Evolutionary conservation across 2,888 invertebrate species (phyloP).

Genomic region (Limenitis camilla): DNA sequence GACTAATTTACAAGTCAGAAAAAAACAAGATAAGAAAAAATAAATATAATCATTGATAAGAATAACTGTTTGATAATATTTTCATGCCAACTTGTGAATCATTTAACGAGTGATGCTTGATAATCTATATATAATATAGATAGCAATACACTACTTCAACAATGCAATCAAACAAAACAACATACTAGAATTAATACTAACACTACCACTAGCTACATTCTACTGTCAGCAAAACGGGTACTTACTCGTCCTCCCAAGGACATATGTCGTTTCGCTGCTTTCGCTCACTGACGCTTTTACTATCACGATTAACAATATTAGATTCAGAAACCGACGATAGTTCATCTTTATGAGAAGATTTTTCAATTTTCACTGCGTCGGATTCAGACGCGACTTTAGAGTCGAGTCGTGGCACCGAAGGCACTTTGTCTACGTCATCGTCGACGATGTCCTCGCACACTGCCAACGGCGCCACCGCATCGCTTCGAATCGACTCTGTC

Average conservation of each 20-base stretch:
- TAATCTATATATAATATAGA: not conserved
- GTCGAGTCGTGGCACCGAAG: conserved; percentile 53
- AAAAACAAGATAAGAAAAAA: not conserved
- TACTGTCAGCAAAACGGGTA: conserved; percentile 33
- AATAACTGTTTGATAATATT: not conserved
- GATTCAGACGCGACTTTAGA: conserved; percentile 46
- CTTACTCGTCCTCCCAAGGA: conserved; percentile 98
- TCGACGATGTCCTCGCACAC: conserved; percentile 82
- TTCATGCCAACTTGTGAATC: not conserved
- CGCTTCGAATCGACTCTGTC: conserved; percentile 26
- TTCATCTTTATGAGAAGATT: conserved; percentile 60
- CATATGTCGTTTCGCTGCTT: conserved; percentile 87
- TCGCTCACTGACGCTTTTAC: conserved; percentile 52
- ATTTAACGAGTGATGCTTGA: conserved; percentile 1
- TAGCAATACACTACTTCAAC: not conserved
- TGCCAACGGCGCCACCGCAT: conserved; percentile 78
- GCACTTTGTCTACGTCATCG: conserved; percentile 75
- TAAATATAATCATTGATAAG: not conserved
- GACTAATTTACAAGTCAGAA: too few species aligned
- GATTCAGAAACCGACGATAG: conserved; percentile 59
- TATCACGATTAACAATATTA: conserved; percentile 63
- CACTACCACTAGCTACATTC: conserved; percentile 5
- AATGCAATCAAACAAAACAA: conserved; percentile 6
- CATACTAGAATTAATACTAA: not conserved
- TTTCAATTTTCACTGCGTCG: conserved; percentile 51